A percentile compares a stretch with the other conserved stretches of the same genome.
Evolutionary conservation across 2,888 invertebrate species (phyloP).

Genomic region (Mechanitis messenoides): DNA sequence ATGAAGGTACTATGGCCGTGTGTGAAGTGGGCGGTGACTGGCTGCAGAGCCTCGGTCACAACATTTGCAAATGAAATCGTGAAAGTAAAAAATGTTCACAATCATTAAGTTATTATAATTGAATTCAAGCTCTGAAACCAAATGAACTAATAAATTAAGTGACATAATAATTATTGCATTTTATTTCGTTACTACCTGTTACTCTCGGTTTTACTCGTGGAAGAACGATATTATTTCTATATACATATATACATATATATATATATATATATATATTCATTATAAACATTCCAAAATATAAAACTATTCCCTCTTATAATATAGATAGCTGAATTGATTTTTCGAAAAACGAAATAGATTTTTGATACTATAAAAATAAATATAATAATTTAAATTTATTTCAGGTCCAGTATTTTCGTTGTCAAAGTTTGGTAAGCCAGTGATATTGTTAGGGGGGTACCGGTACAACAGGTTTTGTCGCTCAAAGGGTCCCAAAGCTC

Average conservation of each 20-base stretch:
- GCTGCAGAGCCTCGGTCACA: constrained; percentile 35
- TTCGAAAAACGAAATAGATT: no score
- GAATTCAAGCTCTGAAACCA: background rate
- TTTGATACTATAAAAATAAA: no score
- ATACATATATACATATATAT: no score
- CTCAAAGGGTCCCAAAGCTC: constrained; percentile 28
- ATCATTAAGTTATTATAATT: constrained; percentile 24
- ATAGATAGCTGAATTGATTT: no score
- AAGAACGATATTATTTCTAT: no score
- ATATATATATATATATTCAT: no score
- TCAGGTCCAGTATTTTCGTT: constrained; percentile 12
- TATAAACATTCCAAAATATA: no score
- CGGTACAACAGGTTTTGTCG: constrained; percentile 27
- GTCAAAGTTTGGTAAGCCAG: constrained; percentile 40
- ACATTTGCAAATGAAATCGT: constrained; percentile 32
- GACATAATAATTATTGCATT: background rate
- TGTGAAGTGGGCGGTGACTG: constrained; percentile 33
- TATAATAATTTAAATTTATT: background rate
- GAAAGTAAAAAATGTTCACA: constrained; percentile 32
- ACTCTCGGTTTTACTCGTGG: no score
- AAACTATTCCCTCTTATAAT: no score
- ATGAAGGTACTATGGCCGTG: constrained; percentile 37
- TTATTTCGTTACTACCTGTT: no score
- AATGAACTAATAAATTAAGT: background rate
- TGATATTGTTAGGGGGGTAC: constrained; percentile 25